phyloP scores from a whole-genome alignment of 2,797 vertebrate genomes.

The Antennarius maculatus region DNA sequence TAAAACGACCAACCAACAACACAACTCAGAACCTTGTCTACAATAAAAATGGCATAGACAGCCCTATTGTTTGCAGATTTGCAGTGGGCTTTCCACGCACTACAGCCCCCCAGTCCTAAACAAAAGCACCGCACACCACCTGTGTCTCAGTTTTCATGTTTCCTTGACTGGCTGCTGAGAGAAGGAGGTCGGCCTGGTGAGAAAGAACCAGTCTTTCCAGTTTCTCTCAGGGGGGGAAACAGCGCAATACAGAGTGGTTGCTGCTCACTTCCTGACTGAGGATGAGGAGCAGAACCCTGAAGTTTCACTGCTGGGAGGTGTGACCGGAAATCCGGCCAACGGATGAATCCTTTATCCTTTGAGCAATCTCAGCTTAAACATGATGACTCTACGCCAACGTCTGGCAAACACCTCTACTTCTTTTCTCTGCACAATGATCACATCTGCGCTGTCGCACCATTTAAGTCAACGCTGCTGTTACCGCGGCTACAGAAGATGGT shows the following conservation, averaged over 20 bases:
- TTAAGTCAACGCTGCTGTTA: slow-evolving; percentile 13
- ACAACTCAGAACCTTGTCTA: slow-evolving; percentile 29
- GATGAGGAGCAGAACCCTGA: slow-evolving; percentile 18
- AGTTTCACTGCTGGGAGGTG: neutral
- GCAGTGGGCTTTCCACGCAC: slow-evolving; percentile 58
- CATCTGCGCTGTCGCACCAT: too few relatives aligned
- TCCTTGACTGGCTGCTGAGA: slow-evolving; percentile 65
- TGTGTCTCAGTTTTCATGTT: slow-evolving; percentile 74
- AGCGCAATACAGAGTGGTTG: slow-evolving; percentile 4
- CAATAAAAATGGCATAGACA: slow-evolving; percentile 46
- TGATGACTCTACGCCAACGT: neutral
- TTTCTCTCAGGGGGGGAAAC: slow-evolving; percentile 42
- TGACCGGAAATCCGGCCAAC: neutral
- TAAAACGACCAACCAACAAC: neutral
- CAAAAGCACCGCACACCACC: slow-evolving; percentile 66
- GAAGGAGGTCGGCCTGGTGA: slow-evolving; percentile 44
- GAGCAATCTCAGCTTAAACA: neutral
- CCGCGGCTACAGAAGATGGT: neutral
- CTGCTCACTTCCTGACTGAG: too few relatives aligned
- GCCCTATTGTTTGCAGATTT: slow-evolving; percentile 66
- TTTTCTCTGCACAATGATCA: slow-evolving; percentile 63
- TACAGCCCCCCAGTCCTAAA: slow-evolving; percentile 53
- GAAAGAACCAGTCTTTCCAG: slow-evolving; percentile 74
- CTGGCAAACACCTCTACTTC: too few relatives aligned
- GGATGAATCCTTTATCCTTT: slow-evolving; percentile 14